Conservation (phyloP, 2,797 vertebrate species). For the Eidolon dupreanum region DNA sequence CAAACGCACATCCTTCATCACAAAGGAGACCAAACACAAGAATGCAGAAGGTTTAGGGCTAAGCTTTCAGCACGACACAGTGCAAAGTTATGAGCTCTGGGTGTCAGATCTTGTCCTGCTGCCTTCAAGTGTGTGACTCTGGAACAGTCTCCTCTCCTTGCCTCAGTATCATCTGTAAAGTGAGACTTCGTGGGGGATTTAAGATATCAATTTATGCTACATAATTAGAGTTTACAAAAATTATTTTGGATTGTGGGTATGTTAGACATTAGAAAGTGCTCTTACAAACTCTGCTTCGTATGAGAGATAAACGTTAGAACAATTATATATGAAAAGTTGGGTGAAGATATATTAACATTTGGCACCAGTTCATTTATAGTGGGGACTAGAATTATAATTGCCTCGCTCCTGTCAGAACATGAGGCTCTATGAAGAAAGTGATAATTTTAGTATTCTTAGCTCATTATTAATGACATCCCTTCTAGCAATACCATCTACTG, state of each 20-base stretch:
- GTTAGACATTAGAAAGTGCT: neutral
- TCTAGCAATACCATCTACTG: neutral
- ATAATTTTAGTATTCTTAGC: neutral
- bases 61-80: neutral
- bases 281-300: neutral
- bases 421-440: constrained; percentile 5
- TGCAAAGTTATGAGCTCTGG: neutral
- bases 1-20: neutral
- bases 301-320: neutral
- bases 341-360: neutral
- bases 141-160: neutral
- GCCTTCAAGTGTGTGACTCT: neutral
- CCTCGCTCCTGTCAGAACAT: neutral
- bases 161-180: neutral
- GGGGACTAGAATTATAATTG: neutral
- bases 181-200: neutral
- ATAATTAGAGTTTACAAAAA: constrained; percentile 3
- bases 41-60: neutral
- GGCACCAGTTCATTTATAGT: neutral
- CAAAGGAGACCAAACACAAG: neutral
- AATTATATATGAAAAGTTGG: neutral
- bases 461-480: constrained; percentile 40
- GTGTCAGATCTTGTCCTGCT: neutral
- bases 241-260: neutral
- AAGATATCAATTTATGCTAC: neutral